Evolutionary conservation across 2,888 invertebrate genomes (phyloP), one percentile per base, ranked within the genome.

Genomic region (Eristalis tenax): DNA sequence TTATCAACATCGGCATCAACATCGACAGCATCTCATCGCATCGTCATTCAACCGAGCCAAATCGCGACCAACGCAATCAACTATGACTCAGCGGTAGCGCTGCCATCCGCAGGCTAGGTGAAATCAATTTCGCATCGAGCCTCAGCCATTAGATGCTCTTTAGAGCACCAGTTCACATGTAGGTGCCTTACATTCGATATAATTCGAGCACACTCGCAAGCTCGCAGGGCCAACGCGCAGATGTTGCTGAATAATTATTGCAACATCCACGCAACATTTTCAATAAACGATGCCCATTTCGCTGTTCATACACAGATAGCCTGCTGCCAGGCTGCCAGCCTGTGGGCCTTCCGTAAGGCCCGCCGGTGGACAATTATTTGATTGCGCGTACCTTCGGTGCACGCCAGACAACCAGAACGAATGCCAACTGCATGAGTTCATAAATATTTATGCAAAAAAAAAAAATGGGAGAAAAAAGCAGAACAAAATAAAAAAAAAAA

Each of bases 261-360:
- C 87, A 78, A 76, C 87, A 87, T 87, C 83, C 87, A 87, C 87
- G 87, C 87, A 87, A 80, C 83, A 79, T 83, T 83, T 83, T 75
- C 83, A 18, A 50, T 43, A 40, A 56, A 69, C 69, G 69, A 57
- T 69, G 56, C 69, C 59, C 57, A 38, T 28, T 28, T 50, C 76
- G 59, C 3, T 13, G 26, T 23, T n/a, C 23, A 26, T n/a, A n/a
- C 26, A 15, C 26, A 2, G 59, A 26, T 22, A 4, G 59, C 1
- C 26, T 26, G 26, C 26, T 2, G 26, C 26, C 26, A 26, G 26
- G 26, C 26, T 26, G 26, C 59, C 59, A 15, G 4, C 13, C 43
- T 50, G n/a, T 23, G 64, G 26, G 28, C 68, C 59, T 76, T 76
- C 59, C 68, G 76, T 68, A 66, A 61, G 74, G 65, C 74, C 74